Evolutionary conservation across 2,797 vertebrate species (phyloP), one percentile per base, ranked within the genome.

Genomic region (Anabacerthia variegaticeps): DNA sequence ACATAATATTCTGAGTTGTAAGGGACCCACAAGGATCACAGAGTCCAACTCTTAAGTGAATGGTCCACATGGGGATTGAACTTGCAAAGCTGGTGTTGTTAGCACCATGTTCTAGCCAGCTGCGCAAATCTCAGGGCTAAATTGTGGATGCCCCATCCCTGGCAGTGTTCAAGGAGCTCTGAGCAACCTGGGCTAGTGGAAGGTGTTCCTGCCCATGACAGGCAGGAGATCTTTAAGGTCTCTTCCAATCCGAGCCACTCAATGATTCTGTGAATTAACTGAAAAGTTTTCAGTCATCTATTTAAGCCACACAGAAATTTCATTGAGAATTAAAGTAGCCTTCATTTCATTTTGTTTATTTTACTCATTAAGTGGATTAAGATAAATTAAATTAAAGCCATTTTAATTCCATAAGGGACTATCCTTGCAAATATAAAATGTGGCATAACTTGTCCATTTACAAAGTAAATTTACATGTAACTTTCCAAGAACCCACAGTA

Each of bases 391-490:
- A 90, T 92, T 91, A 85, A 89, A 74, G 2, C 7, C 41, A 28
- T 56, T 81, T 87, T 85, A 74, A 91, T 91, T 92, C 71, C 44
- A 14, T 46, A 26, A 49, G 65, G 71, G 67, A 30, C 71, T 85
- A 4, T 71, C 21, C 41, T 88, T 52, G 66, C 32, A 63, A 36
- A 68, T 72, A 44, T 41, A 76, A 87, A 82, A 74, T 30, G 30
- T 71, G 59, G 23, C 0, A 0, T 79, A 94, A 77, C 22, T 93
- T 56, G 43, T 88, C 88, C 27, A 67, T 71, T 34, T 82, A 49
- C 52, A 71, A 89, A 89, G 81, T 87, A 92, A 96, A 95, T 92
- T 86, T 93, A 36, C 44, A 54, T 28, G 11, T 63, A 87, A 56
- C 52, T 89, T 91, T n/a, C 37, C 1, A 6, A 56, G 65, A 82